Evolutionary conservation across 2,113 vertebrate genomes (phyloP), one percentile per base, ranked within the genome.

Genomic region (Lontra canadensis): DNA sequence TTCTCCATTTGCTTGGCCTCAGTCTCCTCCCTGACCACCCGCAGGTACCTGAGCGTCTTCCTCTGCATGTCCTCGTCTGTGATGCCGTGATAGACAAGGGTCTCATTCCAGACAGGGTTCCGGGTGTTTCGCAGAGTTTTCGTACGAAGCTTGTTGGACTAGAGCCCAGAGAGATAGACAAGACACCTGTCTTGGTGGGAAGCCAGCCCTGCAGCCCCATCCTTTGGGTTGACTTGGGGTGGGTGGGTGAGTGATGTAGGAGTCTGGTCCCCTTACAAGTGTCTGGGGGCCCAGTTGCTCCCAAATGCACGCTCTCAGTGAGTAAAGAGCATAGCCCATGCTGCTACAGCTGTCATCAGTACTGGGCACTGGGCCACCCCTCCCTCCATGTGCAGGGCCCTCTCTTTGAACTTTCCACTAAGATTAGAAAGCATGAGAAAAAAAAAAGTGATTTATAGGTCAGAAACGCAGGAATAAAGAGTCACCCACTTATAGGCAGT

Each of bases 31-130:
- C 44, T 0, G 13, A n/a, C 85, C 42, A 3, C 23, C 17, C 0
- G 0, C 7, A 0, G 95, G 55, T 49, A 99, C 99, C 99, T 99
- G 97, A 99, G 99, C 5, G 99, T 99, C 98, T 99, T 99, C 83
- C 99, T 99, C 97, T 99, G 99, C 99, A 99, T 99, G 98, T 99
- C 99, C 76, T 99, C 99, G 0, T 99, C 99, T 0, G 99, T 99
- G 98, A 99, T 99, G 97, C 99, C 99, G 0, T 99, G 99, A 88
- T 99, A 99, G 78, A 99, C 99, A 57, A 99, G 99, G 0, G 99
- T 99, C 98, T 99, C 99, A 0, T 99, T 99, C 99, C 99, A 99
- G 76, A 98, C 36, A 0, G 99, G 99, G 97, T 99, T 99, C n/a
- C 99, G 99, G 2, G 99, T 99, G 98, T 99, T 99, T 93, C 99